Base-by-base conservation (phyloP, 2,888 invertebrate species). In the Drosophila tripunctata region DNA sequence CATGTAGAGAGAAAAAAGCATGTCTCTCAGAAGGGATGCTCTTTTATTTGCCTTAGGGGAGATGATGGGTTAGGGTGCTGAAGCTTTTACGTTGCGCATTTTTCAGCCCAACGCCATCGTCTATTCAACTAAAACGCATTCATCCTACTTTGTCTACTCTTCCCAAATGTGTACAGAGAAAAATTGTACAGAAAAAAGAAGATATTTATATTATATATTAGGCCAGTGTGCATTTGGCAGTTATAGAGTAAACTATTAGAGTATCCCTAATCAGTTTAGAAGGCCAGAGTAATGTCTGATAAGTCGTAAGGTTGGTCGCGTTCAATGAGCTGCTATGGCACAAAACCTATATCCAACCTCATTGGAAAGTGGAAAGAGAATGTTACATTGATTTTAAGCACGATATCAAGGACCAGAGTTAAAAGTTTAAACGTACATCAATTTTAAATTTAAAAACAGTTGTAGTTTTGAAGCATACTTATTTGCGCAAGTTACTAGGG, bases 21-120 rank as follows among this genome's bases (percentile, higher is more conserved):
- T 60, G 58, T 63, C 43, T 63, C 85, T 73, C 83, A 78, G 73
- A 78, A 78, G 87, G 82, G 82, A 75, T 87, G 82, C 82, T 82
- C 83, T 85, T 87, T 87, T 87, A 84, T 87, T 84, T 75, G 69
- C 70, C 69, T 35, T 52, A 12, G 54, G 43, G 35, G 4, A 10
- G 27, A n/a, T n/a, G 27, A 27, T 4, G 14, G 43, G 33, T 41
- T 24, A 22, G 45, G n/a, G 19, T 12, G 40, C 54, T 54, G 57
- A 36, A 71, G 76, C 66, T 74, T 63, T 73, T 65, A 65, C 60
- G 65, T 17, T 80, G 87, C 81, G 69, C 82, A 79, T 82, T 78
- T 83, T 80, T 64, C 61, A 48, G 30, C 41, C 27, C 52, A 51
- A 57, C 62, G 63, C 60, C 54, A 12, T 43, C 62, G 51, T 35